These are phyloP conservation scores for Ennomos fuscantarius DNA, from an alignment of 2,888 invertebrate species.

Conservation along the genomic window DNA sequence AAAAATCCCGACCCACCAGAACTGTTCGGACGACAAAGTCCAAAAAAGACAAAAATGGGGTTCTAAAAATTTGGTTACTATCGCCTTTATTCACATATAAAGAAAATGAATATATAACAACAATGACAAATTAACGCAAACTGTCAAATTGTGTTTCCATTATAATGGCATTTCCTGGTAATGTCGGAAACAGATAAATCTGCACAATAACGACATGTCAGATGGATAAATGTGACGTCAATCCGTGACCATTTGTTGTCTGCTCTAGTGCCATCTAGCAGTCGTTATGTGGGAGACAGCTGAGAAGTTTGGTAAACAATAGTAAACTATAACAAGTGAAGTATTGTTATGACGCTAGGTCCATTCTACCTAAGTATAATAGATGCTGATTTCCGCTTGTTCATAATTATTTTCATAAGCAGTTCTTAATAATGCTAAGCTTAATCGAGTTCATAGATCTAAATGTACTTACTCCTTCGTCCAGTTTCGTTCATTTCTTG, in stretches of 20 bases:
- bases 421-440: too few relatives aligned
- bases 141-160: conserved; percentile 62
- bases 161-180: conserved; percentile 74
- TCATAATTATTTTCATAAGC: too few relatives aligned
- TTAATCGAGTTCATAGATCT: too few relatives aligned
- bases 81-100: not conserved
- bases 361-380: too few relatives aligned
- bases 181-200: conserved; percentile 79
- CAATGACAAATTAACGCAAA: conserved; percentile 54
- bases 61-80: conserved; percentile 12
- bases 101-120: conserved; percentile 2
- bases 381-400: too few relatives aligned
- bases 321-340: too few relatives aligned
- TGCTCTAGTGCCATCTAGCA: conserved; percentile 48
- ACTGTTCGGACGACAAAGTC: too few relatives aligned
- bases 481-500: too few relatives aligned
- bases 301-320: conserved; percentile 10
- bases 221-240: conserved; percentile 79
- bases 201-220: conserved; percentile 73
- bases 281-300: conserved; percentile 61
- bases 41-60: too few relatives aligned
- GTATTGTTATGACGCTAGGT: too few relatives aligned
- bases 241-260: conserved; percentile 75
- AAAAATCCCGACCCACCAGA: too few relatives aligned
- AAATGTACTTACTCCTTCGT: too few relatives aligned